Evolutionary conservation across 2,797 vertebrate species (phyloP).

Genomic region (Gallirallus australis): DNA sequence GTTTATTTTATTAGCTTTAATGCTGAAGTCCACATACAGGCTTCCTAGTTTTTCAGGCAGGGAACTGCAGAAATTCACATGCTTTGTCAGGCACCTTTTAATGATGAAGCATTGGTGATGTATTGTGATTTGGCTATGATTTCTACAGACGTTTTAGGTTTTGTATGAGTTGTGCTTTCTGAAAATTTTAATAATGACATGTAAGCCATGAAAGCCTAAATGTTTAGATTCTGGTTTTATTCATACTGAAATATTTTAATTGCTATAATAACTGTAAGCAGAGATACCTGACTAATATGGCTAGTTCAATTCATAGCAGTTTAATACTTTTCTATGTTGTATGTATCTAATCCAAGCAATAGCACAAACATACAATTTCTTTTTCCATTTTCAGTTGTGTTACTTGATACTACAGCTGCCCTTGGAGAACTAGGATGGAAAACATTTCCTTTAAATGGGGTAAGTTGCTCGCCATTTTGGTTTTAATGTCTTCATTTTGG

Average conservation of each 20-base stretch:
- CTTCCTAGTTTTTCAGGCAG: neutral
- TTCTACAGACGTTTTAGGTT: neutral
- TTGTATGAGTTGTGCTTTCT: neutral
- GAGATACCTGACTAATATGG: neutral
- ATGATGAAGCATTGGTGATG: neutral
- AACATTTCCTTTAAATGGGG: constrained; percentile 95
- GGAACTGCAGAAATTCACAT: neutral
- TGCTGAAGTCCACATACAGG: neutral
- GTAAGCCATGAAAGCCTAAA: neutral
- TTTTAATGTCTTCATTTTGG: neutral
- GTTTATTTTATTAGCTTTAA: neutral
- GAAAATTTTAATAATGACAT: neutral
- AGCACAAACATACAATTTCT: constrained; percentile 15
- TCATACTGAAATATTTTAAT: neutral
- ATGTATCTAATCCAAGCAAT: neutral
- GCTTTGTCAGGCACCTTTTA: neutral
- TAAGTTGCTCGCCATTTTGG: constrained; percentile 76
- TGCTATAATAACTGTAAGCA: neutral
- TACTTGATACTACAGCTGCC: constrained; percentile 93
- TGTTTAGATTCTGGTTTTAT: neutral
- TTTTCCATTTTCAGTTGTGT: constrained; percentile 87
- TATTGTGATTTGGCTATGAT: neutral
- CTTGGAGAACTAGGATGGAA: constrained; percentile 96
- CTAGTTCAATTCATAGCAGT: neutral
- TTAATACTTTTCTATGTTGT: neutral